These are phyloP conservation scores for Diglossa cyanea DNA, from an alignment of 2,797 vertebrate species.

Conservation along the genomic window DNA sequence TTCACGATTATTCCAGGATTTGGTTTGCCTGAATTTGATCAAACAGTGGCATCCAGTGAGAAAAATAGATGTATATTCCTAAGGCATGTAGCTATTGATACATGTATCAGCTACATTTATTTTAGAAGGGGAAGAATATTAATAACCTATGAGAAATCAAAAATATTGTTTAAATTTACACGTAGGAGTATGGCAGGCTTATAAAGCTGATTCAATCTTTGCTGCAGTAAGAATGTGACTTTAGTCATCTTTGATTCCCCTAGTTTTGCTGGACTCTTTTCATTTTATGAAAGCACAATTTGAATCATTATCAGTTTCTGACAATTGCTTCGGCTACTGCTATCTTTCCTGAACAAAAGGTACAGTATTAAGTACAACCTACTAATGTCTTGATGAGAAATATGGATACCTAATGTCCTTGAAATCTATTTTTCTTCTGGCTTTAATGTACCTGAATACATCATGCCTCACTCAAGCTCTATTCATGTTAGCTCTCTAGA, in stretches of 20 bases:
- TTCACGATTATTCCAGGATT: background rate
- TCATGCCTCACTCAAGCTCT: background rate
- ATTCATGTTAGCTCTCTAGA: background rate
- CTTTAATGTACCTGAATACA: background rate
- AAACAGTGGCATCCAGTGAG: constrained; percentile 56
- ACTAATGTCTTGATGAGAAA: background rate
- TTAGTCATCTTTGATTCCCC: background rate
- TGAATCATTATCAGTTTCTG: background rate
- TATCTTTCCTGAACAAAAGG: background rate
- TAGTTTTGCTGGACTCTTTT: background rate
- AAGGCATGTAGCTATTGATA: background rate
- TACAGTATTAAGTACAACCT: background rate
- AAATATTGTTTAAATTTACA: background rate
- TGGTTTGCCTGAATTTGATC: constrained; percentile 31
- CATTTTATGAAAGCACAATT: background rate
- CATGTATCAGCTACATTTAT: background rate
- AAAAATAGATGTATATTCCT: background rate
- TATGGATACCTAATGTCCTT: background rate
- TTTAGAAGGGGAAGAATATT: background rate
- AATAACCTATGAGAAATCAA: background rate
- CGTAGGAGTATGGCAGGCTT: background rate
- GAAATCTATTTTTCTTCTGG: background rate
- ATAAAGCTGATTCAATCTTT: background rate
- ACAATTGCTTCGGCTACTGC: background rate
- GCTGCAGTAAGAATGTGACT: background rate